Conservation (phyloP, 2,888 invertebrate genomes). For the Synanthedon tipuliformis region DNA sequence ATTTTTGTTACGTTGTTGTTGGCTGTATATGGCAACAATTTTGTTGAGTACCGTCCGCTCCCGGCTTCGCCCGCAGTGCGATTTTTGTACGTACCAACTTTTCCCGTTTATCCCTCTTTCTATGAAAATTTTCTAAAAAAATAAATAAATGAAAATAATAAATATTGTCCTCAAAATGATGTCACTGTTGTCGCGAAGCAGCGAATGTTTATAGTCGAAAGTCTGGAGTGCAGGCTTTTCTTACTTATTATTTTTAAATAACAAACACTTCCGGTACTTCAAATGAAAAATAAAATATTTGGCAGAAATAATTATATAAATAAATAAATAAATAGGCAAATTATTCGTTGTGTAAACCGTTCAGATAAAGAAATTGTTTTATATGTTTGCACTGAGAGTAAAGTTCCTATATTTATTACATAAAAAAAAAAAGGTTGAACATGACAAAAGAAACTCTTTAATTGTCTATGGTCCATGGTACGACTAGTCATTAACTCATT, state of each 20-base stretch:
- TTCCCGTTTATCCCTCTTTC: too few relatives aligned
- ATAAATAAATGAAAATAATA: too few relatives aligned
- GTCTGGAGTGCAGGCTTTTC: neutral
- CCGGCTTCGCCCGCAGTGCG: too few relatives aligned
- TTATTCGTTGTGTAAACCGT: conserved; percentile 18
- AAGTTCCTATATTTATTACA: conserved; percentile 65
- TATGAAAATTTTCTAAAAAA: too few relatives aligned
- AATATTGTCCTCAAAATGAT: too few relatives aligned
- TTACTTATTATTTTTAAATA: too few relatives aligned
- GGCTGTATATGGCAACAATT: too few relatives aligned
- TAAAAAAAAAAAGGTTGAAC: conserved; percentile 29
- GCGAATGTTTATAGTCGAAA: too few relatives aligned
- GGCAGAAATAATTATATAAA: conserved; percentile 12
- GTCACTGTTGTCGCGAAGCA: too few relatives aligned
- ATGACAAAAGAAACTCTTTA: conserved; percentile 24
- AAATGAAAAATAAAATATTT: conserved; percentile 12
- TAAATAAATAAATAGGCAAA: conserved; percentile 17
- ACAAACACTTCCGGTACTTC: conserved; percentile 16
- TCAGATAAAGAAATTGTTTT: conserved; percentile 17
- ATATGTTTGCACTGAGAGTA: conserved; percentile 56
- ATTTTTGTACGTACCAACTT: too few relatives aligned
- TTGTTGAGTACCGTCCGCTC: too few relatives aligned
- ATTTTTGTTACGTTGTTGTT: too few relatives aligned
- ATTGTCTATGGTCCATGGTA: conserved; percentile 56
- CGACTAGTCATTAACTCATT: conserved; percentile 59